Conservation (phyloP, 2,888 invertebrate genomes). For the Formica aserva region DNA sequence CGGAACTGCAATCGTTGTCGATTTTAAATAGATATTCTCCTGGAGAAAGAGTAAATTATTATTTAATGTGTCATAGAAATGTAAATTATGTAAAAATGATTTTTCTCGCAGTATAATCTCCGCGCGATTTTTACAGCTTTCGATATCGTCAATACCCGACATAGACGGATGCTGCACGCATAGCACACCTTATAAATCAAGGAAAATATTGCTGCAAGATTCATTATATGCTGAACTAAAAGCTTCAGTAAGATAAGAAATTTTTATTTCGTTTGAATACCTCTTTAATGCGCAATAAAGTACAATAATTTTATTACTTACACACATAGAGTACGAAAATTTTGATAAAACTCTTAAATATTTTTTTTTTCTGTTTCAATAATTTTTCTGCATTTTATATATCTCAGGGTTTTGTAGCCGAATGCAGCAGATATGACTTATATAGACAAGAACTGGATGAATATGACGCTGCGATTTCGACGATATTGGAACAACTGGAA, state of each 20-base stretch:
- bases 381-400: background rate
- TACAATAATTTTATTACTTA: background rate
- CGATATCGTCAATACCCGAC: background rate
- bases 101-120: background rate
- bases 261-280: background rate
- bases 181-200: conserved; percentile 34
- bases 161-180: background rate
- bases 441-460: conserved; percentile 13
- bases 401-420: conserved; percentile 22
- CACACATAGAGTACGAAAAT: background rate
- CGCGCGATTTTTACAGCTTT: conserved; percentile 11
- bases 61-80: conserved; percentile 4
- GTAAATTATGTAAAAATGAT: conserved; percentile 1
- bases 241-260: conserved; percentile 38
- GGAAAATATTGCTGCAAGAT: background rate
- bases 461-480: background rate
- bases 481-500: conserved; percentile 25
- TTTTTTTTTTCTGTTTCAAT: background rate
- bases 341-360: background rate
- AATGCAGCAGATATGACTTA: background rate
- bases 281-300: background rate
- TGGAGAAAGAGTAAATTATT: conserved; percentile 25
- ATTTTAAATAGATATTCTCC: background rate
- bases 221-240: conserved; percentile 45
- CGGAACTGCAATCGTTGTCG: conserved; percentile 31